Conservation (phyloP, 2,113 vertebrate genomes). For the Alligator mississippiensis region DNA sequence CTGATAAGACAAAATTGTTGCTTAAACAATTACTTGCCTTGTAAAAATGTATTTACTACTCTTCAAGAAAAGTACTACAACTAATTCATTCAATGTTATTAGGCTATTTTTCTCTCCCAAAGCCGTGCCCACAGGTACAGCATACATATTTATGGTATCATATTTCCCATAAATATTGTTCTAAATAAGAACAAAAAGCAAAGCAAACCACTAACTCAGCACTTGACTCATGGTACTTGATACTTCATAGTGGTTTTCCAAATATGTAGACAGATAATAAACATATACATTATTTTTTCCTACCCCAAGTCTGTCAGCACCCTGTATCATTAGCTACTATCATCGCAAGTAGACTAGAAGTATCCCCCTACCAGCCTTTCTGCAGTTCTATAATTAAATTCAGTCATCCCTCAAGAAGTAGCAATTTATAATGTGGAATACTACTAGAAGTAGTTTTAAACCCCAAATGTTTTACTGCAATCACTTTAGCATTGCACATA, state of each 20-base stretch:
- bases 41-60: neutral
- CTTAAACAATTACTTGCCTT: neutral
- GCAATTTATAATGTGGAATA: neutral
- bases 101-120: neutral
- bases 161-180: neutral
- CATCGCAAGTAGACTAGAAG: neutral
- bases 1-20: neutral
- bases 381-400: neutral
- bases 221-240: neutral
- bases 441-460: neutral
- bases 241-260: neutral
- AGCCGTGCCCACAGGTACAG: neutral
- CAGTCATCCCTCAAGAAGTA: neutral
- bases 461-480: neutral
- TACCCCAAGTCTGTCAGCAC: too few species aligned
- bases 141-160: neutral
- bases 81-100: neutral
- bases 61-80: neutral
- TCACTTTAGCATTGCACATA: accelerated
- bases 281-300: neutral
- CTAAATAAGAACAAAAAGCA: neutral
- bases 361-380: neutral
- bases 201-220: neutral
- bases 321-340: neutral
- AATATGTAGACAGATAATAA: neutral